Percentiles rank a stretch among this genome's conserved stretches.
phyloP scores from a whole-genome alignment of 1,140 invertebrate species.

The Tachypleus tridentatus region DNA sequence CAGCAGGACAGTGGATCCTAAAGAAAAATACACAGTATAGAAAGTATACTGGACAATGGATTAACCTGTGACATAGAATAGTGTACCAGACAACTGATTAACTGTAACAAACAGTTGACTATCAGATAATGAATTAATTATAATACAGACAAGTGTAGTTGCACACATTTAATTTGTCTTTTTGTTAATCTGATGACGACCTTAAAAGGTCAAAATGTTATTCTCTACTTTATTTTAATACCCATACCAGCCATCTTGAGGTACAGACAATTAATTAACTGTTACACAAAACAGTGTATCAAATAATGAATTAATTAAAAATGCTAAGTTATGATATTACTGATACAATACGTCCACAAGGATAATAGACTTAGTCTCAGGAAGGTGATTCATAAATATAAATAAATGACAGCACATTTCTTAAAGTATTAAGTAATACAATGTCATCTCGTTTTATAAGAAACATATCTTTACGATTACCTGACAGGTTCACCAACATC shows the following conservation, averaged over 20 bases:
- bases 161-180: neutral
- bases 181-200: neutral
- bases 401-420: neutral
- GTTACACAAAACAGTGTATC: neutral
- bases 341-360: neutral
- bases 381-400: neutral
- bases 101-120: neutral
- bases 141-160: neutral
- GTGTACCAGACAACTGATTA: neutral
- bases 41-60: no score
- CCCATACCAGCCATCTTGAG: no score
- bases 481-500: slow-evolving; percentile 14
- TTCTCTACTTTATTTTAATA: no score
- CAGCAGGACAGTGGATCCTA: slow-evolving; percentile 17
- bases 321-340: neutral
- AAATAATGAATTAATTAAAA: neutral
- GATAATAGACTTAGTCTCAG: neutral
- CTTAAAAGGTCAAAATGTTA: neutral
- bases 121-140: neutral
- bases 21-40: neutral
- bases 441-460: neutral
- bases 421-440: neutral
- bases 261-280: no score
- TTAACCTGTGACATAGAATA: neutral
- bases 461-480: neutral